Conservation (phyloP, 1,140 invertebrate species). For the Lanistes nyassanus region DNA sequence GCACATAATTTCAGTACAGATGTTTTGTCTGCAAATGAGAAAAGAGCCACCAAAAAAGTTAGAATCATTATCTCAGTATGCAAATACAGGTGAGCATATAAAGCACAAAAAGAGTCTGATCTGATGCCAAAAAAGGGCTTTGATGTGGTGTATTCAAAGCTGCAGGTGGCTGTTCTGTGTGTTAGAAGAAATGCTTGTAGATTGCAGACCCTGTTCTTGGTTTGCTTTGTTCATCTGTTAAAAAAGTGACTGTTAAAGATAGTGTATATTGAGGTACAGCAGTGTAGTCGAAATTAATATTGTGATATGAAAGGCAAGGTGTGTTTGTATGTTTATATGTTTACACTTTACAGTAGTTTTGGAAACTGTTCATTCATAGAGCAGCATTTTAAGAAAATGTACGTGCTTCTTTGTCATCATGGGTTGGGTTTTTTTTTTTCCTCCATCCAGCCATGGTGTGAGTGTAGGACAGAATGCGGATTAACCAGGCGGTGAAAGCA, state of each 20-base stretch:
- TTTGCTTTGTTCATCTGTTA: neutral
- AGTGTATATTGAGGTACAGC: too few species aligned
- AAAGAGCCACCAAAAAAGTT: neutral
- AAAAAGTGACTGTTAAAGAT: too few species aligned
- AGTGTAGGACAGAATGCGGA: constrained; percentile 23
- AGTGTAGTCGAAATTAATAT: too few species aligned
- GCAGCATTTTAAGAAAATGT: neutral
- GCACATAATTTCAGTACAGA: neutral
- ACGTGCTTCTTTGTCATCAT: neutral
- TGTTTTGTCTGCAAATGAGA: neutral
- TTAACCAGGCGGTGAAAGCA: constrained; percentile 28
- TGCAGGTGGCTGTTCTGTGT: neutral
- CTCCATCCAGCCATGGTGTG: constrained; percentile 27
- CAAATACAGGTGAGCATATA: too few species aligned
- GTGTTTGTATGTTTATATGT: too few species aligned
- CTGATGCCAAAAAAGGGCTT: neutral
- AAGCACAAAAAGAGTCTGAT: too few species aligned
- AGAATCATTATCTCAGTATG: neutral
- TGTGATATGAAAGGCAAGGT: too few species aligned
- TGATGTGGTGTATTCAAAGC: neutral
- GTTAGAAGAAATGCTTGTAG: neutral
- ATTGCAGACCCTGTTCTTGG: neutral
- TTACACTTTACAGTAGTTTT: neutral
- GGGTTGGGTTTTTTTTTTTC: neutral
- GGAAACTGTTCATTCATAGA: neutral